These are phyloP conservation scores for Pao palembangensis DNA, from an alignment of 2,113 vertebrate genomes.

Conservation along the genomic window DNA sequence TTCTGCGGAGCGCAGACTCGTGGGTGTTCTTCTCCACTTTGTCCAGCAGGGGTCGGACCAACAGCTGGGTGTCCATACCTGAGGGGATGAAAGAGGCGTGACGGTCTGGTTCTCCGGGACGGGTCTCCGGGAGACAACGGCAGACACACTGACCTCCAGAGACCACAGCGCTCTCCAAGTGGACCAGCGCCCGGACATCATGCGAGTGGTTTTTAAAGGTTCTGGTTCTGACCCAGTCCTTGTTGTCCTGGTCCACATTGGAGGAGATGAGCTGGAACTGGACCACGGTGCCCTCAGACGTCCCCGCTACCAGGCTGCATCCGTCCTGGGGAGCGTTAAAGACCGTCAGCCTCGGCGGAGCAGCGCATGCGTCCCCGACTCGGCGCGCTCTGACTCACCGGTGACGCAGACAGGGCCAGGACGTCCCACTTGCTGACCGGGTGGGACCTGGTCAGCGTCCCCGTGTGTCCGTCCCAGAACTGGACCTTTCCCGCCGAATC, in stretches of 20 bases:
- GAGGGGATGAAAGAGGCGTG: not conserved
- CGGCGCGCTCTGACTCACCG: slow-evolving; percentile 66
- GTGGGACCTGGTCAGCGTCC: slow-evolving; percentile 81
- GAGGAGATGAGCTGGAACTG: slow-evolving; percentile 86
- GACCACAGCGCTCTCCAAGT: slow-evolving; percentile 81
- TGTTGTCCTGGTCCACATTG: slow-evolving; percentile 67
- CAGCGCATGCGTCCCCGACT: too few relatives aligned
- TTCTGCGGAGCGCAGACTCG: slow-evolving; percentile 78
- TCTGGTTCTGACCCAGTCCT: slow-evolving; percentile 86
- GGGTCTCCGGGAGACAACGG: too few relatives aligned
- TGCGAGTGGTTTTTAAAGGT: slow-evolving; percentile 91
- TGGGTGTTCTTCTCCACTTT: slow-evolving; percentile 81
- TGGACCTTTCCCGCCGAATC: slow-evolving; percentile 91
- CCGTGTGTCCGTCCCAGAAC: slow-evolving; percentile 86
- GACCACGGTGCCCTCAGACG: slow-evolving; percentile 83
- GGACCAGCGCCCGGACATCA: slow-evolving; percentile 83
- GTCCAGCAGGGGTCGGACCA: slow-evolving; percentile 89
- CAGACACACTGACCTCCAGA: slow-evolving; percentile 84
- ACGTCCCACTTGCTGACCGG: slow-evolving; percentile 80
- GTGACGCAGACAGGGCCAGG: slow-evolving; percentile 77
- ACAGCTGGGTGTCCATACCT: slow-evolving; percentile 91
- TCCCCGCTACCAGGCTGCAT: slow-evolving; percentile 88
- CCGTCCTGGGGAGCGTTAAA: slow-evolving; percentile 74
- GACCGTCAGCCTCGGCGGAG: not conserved
- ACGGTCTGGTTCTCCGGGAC: too few relatives aligned